A percentile compares a stretch with the other conserved stretches of the same genome.
These are phyloP conservation scores for Microplitis mediator DNA, from an alignment of 1,140 invertebrate species.

Conservation along the genomic window DNA sequence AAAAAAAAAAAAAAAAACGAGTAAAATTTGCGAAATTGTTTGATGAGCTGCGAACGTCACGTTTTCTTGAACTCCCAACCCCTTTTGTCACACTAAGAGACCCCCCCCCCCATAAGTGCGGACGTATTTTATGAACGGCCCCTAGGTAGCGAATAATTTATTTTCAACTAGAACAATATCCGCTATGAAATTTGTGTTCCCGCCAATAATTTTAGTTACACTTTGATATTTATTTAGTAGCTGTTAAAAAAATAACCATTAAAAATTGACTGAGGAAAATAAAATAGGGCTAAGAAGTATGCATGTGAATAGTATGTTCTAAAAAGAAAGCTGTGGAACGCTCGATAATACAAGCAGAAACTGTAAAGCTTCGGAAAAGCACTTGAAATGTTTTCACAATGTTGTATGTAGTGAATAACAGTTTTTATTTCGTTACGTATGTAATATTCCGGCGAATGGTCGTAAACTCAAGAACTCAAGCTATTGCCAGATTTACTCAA, in stretches of 20 bases:
- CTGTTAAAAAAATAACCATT: neutral
- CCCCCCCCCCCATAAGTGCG: no score
- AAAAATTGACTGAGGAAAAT: neutral
- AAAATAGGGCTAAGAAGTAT: neutral
- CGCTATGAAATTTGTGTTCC: no score
- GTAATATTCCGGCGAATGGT: neutral
- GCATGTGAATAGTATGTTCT: neutral
- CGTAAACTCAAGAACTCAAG: constrained; percentile 8
- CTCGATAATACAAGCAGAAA: constrained; percentile 4
- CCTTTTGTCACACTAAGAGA: no score
- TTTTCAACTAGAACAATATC: neutral
- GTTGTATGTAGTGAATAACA: constrained; percentile 17
- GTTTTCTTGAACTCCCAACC: no score
- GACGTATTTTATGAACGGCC: no score
- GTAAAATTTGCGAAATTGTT: no score
- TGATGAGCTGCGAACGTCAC: no score
- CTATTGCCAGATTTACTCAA: no score
- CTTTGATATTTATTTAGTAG: neutral
- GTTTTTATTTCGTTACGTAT: constrained; percentile 14
- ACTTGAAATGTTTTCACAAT: constrained; percentile 9
- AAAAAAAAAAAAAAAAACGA: no score
- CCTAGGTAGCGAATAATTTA: no score
- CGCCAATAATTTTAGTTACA: neutral
- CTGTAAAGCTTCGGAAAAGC: constrained; percentile 18
- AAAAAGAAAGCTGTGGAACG: neutral